These are phyloP conservation scores for Tribolium castaneum DNA, from an alignment of 1,140 invertebrate genomes.

Conservation along the genomic window DNA sequence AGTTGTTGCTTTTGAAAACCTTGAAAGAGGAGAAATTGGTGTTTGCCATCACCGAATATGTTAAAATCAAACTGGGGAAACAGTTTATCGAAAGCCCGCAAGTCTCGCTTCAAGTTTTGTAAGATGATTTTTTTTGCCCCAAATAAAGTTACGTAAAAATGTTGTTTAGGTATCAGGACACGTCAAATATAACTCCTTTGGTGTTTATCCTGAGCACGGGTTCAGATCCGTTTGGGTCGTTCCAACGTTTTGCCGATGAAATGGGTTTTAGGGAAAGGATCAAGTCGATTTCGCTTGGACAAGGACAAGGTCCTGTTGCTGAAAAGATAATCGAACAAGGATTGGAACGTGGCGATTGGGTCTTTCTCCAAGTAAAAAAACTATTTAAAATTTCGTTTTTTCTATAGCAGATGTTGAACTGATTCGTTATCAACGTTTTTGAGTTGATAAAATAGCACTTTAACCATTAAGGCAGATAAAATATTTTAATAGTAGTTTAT, in stretches of 20 bases:
- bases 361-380: constrained; percentile 76
- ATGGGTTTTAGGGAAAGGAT: constrained; percentile 81
- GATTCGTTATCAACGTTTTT: too few relatives aligned
- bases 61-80: constrained; percentile 79
- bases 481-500: too few relatives aligned
- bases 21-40: constrained; percentile 86
- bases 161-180: constrained; percentile 76
- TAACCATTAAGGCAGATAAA: too few relatives aligned
- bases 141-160: neutral
- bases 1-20: constrained; percentile 82
- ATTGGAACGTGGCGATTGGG: constrained; percentile 79
- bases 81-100: constrained; percentile 83
- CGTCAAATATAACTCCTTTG: constrained; percentile 78
- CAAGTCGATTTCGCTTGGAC: constrained; percentile 88
- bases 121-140: constrained; percentile 55
- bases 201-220: constrained; percentile 93
- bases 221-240: constrained; percentile 87
- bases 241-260: constrained; percentile 83
- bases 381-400: neutral
- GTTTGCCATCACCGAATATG: constrained; percentile 82
- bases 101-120: constrained; percentile 77
- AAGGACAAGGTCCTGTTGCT: constrained; percentile 89
- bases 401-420: neutral
- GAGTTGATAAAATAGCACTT: too few relatives aligned
- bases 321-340: constrained; percentile 83